phyloP scores from a whole-genome alignment of 2,797 vertebrate genomes.

The Tauraco hartlaubi region DNA sequence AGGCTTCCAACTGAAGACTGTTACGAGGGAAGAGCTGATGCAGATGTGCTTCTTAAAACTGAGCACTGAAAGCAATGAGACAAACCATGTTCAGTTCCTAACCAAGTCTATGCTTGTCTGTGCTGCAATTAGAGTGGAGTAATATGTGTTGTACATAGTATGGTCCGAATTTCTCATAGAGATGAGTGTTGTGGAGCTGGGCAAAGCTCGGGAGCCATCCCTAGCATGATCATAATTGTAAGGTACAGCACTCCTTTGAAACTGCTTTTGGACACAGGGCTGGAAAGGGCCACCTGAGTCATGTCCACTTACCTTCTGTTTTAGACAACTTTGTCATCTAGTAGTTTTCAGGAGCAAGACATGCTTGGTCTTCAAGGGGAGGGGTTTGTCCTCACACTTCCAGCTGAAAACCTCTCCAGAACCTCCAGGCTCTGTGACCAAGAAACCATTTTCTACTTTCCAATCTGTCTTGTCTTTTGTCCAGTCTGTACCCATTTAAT shows the following conservation, averaged over 20 bases:
- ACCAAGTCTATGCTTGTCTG: constrained; percentile 22
- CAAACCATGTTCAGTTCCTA: not conserved
- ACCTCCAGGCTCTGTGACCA: not conserved
- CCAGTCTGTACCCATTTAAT: not conserved
- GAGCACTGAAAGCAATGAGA: not conserved
- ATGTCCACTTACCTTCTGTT: not conserved
- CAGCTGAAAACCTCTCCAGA: not conserved
- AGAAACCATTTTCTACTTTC: not conserved
- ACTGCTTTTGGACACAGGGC: not conserved
- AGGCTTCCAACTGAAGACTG: not conserved
- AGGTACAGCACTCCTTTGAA: not conserved
- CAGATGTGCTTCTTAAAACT: not conserved
- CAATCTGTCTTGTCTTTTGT: not conserved
- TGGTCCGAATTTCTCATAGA: not conserved
- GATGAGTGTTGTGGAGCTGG: not conserved
- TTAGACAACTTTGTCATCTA: not conserved
- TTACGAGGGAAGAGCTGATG: not conserved
- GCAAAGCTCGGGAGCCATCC: not conserved
- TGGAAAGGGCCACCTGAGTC: constrained; percentile 24
- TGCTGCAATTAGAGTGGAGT: constrained; percentile 28
- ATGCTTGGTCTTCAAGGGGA: not conserved
- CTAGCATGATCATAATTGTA: not conserved
- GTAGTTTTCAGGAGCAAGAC: not conserved
- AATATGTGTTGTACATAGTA: not conserved
- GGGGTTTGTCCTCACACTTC: not conserved